Evolutionary conservation across 2,797 vertebrate species (phyloP).

Genomic region (Coracias cyanogaster): DNA sequence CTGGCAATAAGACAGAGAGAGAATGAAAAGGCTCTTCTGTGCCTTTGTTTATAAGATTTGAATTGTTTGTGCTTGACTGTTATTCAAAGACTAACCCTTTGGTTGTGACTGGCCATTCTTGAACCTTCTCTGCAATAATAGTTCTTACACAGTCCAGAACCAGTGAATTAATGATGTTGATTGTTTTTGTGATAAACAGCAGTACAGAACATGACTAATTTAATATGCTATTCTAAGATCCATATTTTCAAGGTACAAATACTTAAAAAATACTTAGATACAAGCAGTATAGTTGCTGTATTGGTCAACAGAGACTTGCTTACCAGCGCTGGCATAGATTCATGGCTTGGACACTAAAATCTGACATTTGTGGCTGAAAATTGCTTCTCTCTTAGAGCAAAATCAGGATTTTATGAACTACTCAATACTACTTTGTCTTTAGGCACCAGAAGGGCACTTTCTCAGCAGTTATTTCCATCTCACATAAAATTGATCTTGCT

Average conservation of each 20-base stretch:
- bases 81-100: neutral
- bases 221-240: neutral
- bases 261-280: neutral
- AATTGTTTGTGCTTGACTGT: neutral
- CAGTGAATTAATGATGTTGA: neutral
- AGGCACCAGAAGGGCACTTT: neutral
- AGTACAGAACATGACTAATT: neutral
- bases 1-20: neutral
- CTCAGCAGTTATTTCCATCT: neutral
- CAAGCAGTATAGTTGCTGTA: neutral
- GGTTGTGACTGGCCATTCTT: neutral
- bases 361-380: constrained; percentile 4
- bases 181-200: constrained; percentile 1
- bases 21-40: neutral
- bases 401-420: constrained; percentile 22
- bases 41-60: neutral
- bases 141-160: neutral
- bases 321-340: neutral
- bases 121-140: neutral
- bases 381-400: neutral
- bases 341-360: neutral
- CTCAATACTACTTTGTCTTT: constrained; percentile 9
- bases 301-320: neutral
- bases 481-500: neutral
- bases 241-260: neutral